Evolutionary conservation across 2,113 vertebrate species (phyloP).

Genomic region (Pygoscelis antarcticus): DNA sequence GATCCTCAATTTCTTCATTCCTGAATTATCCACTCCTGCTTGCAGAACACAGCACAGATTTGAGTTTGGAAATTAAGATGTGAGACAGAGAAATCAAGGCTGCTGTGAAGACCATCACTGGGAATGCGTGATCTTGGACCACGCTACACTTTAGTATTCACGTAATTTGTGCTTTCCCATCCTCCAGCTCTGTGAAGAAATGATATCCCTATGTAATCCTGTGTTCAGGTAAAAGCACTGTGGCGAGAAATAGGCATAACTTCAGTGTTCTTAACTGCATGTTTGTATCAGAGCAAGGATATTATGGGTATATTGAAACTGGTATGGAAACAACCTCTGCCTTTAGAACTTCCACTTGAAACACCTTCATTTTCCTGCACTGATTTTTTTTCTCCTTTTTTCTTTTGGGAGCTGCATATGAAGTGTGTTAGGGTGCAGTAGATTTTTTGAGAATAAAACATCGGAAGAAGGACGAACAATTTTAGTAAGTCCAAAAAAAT

Average conservation of each 20-base stretch:
- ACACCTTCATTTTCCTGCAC: background rate
- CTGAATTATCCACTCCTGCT: background rate
- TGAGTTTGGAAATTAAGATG: background rate
- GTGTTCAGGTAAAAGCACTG: background rate
- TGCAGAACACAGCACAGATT: background rate
- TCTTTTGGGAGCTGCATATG: background rate
- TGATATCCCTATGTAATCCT: background rate
- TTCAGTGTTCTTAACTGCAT: background rate
- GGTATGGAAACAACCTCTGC: background rate
- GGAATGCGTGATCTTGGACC: background rate
- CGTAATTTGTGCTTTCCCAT: background rate
- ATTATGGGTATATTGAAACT: background rate
- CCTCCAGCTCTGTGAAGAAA: background rate
- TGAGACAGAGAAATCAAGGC: background rate
- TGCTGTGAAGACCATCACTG: background rate
- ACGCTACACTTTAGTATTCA: rapidly evolving
- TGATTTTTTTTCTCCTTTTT: background rate
- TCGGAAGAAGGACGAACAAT: conserved; percentile 1
- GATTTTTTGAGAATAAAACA: conserved; percentile 18
- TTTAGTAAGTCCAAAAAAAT: conserved; percentile 15
- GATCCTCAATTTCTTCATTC: background rate
- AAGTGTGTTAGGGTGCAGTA: background rate
- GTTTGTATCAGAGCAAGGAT: background rate
- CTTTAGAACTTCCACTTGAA: background rate
- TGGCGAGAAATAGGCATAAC: background rate